A percentile compares a stretch with the other conserved stretches of the same genome.
Evolutionary conservation across 2,888 invertebrate species (phyloP).

Genomic region (Malthinus seriepunctatus): DNA sequence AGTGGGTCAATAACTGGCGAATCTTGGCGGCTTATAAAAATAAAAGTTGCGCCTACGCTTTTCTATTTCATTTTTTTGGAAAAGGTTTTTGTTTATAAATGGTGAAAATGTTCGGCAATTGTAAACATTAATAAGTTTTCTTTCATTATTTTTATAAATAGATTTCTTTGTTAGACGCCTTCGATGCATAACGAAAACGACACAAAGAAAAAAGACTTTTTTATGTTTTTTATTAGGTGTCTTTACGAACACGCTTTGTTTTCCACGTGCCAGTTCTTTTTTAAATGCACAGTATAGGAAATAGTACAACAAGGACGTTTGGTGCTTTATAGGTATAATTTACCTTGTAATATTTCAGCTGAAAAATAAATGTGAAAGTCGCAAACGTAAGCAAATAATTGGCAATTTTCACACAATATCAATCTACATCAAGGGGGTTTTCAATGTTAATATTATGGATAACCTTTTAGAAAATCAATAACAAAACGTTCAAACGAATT

Average conservation of each 20-base stretch:
- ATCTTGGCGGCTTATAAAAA: too few species aligned
- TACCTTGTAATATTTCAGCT: constrained; percentile 1
- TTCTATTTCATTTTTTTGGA: too few species aligned
- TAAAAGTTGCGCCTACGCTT: too few species aligned
- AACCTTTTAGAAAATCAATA: too few species aligned
- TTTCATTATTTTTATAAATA: constrained; percentile 14
- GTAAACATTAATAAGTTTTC: constrained; percentile 8
- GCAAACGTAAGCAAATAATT: too few species aligned
- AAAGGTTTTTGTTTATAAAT: too few species aligned
- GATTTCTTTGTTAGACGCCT: constrained; percentile 10
- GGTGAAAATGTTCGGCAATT: not conserved
- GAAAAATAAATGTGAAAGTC: too few species aligned
- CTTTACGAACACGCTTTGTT: not conserved
- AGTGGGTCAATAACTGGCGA: too few species aligned
- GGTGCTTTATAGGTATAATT: not conserved
- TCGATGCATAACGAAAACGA: constrained; percentile 10
- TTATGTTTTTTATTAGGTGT: not conserved
- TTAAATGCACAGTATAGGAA: not conserved
- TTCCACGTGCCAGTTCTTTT: constrained; percentile 10
- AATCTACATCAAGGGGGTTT: too few species aligned
- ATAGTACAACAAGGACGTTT: not conserved
- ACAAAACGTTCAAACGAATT: too few species aligned
- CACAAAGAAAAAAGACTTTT: constrained; percentile 11
- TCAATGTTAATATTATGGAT: too few species aligned
- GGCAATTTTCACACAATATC: too few species aligned